These are phyloP conservation scores for Diorhabda carinulata DNA, from an alignment of 1,140 invertebrate genomes.

Conservation along the genomic window DNA sequence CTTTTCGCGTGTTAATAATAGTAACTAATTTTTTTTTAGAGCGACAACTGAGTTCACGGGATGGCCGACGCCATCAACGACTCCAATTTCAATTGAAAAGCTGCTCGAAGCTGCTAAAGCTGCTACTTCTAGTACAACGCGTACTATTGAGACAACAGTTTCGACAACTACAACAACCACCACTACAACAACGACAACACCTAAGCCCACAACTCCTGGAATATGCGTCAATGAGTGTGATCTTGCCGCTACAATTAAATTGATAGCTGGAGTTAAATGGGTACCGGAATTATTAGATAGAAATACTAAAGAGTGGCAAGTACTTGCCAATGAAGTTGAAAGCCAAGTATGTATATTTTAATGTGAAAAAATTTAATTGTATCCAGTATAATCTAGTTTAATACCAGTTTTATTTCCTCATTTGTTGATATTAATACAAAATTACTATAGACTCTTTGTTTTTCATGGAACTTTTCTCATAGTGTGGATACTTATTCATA, in stretches of 20 bases:
- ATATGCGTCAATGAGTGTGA: constrained; percentile 74
- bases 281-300: constrained; percentile 78
- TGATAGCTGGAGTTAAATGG: constrained; percentile 77
- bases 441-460: no score
- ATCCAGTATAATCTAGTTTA: no score
- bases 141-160: constrained; percentile 52
- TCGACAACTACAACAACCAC: constrained; percentile 68
- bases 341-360: constrained; percentile 56
- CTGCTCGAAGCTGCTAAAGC: constrained; percentile 68
- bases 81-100: constrained; percentile 78
- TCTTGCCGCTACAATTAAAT: constrained; percentile 76
- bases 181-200: constrained; percentile 71
- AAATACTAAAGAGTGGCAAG: constrained; percentile 81
- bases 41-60: constrained; percentile 84
- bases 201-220: constrained; percentile 73
- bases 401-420: no score
- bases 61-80: constrained; percentile 80
- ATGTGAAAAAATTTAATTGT: neutral
- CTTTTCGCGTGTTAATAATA: neutral
- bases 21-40: constrained; percentile 49
- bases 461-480: no score
- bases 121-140: constrained; percentile 53
- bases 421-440: no score
- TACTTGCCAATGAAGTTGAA: constrained; percentile 73
- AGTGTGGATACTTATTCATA: no score